Percentiles rank a stretch among this genome's conserved stretches.
These are phyloP conservation scores for Dolichoris vasculosae DNA, from an alignment of 1,140 invertebrate genomes.

Conservation along the genomic window DNA sequence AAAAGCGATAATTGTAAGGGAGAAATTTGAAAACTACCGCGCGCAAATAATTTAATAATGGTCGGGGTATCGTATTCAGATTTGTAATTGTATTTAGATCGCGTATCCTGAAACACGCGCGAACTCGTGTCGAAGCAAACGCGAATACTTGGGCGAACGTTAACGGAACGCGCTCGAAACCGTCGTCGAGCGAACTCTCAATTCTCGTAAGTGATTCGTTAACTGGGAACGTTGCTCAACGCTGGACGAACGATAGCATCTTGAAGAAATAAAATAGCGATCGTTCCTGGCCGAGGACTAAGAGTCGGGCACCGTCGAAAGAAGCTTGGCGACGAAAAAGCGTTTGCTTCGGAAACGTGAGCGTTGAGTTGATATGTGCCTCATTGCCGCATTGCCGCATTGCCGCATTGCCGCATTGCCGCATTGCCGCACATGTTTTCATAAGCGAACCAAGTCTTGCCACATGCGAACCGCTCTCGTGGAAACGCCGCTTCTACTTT, in stretches of 20 bases:
- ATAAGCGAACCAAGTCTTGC: background rate
- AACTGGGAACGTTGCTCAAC: background rate
- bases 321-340: background rate
- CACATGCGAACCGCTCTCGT: background rate
- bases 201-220: background rate
- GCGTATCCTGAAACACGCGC: no score
- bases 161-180: background rate
- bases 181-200: background rate
- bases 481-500: background rate
- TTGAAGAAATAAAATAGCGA: background rate
- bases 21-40: no score
- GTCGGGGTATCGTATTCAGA: no score
- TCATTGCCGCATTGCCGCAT: background rate
- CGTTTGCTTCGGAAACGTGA: background rate
- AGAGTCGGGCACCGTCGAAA: no score
- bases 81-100: no score
- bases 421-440: constrained; percentile 26
- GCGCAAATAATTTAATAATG: no score
- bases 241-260: background rate
- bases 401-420: background rate
- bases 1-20: no score
- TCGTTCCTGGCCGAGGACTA: background rate
- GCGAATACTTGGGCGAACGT: no score
- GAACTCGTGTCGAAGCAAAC: no score
- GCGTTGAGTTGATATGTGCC: no score